Base-by-base conservation (phyloP, 2,888 invertebrate species). In the Lycocerus yunnanus region DNA sequence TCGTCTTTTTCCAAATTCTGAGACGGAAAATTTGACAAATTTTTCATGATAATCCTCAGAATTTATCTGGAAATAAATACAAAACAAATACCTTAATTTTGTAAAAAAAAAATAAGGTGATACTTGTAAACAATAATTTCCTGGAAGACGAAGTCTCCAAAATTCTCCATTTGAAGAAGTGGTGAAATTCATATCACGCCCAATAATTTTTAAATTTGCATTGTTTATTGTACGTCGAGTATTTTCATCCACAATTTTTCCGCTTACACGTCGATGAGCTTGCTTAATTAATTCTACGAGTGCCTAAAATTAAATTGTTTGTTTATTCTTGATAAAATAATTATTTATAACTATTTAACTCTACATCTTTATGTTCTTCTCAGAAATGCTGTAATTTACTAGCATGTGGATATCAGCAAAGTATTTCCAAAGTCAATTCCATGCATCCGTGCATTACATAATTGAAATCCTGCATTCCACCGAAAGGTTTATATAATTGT, bases 401-500 rank as follows among this genome's bases (percentile, higher is more conserved):
- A 1, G 88, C 86, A 8, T 81, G 80, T 0, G 93, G 93, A 83
- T 89, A 92, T 85, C 92, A 93, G 84, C 93, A 93, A 0, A 91
- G 90, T 72, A 93, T 87, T 83, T 93, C 93, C 60, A 93, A 82
- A 0, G 92, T 92, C 3, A 92, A 83, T 83, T 92, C 92, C 90
- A 93, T 90, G 79, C 91, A 91, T 4, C 92, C 92, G 78, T 89
- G 90, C 84, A 88, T 87, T n/a, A 90, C 88, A 82, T 93, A 93
- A 84, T 92, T 92, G 84, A 91, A 93, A 84, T 93, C 93, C 84
- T 92, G 92, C 92, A 93, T 92, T 21, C 86, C 85, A 69, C 91
- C 91, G 84, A 66, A 20, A 80, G 79, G 21, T 60, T 21, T 15
- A n/a, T 43, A 43, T 5, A 27, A 27, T 3, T 27, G 4, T 13